Conservation (phyloP, 2,113 vertebrate species). For the Crotalus viridis region DNA sequence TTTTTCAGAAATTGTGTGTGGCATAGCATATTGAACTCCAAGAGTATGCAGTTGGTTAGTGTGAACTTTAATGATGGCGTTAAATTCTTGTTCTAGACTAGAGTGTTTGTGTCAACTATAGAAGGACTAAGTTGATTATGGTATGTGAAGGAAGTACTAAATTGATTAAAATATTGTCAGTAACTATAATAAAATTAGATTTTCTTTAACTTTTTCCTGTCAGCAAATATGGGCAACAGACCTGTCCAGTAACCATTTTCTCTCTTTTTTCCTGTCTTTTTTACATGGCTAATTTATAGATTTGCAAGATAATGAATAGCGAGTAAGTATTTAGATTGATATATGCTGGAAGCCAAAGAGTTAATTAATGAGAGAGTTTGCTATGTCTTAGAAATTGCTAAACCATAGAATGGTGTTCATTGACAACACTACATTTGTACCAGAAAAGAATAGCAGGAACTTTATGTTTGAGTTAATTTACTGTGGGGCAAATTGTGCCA, state of each 20-base stretch:
- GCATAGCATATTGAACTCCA: background rate
- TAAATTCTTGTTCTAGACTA: background rate
- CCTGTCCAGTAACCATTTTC: background rate
- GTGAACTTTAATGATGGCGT: background rate
- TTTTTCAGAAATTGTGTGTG: background rate
- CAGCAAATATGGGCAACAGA: conserved; percentile 16
- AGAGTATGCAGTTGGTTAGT: background rate
- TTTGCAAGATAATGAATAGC: background rate
- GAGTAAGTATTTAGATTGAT: background rate
- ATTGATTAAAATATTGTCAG: background rate
- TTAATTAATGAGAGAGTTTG: background rate
- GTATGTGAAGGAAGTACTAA: background rate
- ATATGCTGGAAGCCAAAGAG: background rate
- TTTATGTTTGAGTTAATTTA: background rate
- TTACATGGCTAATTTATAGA: conserved; percentile 7
- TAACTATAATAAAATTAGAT: conserved; percentile 7
- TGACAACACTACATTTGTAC: conserved; percentile 4
- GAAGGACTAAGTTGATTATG: background rate
- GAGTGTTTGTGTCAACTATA: background rate
- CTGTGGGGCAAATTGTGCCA: background rate
- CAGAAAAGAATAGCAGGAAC: background rate
- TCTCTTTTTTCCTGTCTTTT: background rate
- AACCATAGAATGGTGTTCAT: background rate
- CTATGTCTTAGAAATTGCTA: background rate
- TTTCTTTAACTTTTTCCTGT: conserved; percentile 30